Conservation (phyloP, 92 coral and sea anemone genomes). For the Plumapathes pennacea region DNA sequence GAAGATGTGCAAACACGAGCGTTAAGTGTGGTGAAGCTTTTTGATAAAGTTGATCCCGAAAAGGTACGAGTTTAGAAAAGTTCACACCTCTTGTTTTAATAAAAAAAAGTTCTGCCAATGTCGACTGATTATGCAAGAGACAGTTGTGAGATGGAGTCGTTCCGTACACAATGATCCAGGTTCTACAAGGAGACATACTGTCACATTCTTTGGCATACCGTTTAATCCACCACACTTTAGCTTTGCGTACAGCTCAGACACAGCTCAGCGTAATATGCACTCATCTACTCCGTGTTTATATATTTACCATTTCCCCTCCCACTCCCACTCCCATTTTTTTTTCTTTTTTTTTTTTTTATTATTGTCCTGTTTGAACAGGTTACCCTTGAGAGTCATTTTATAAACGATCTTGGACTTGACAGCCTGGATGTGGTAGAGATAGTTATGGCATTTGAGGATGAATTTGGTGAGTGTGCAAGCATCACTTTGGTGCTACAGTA, state of each 20-base stretch:
- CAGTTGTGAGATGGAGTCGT: no score
- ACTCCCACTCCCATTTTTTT: background rate
- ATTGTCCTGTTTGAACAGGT: conserved; percentile 47
- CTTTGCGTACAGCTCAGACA: no score
- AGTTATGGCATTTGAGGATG: conserved; percentile 98
- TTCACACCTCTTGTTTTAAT: background rate
- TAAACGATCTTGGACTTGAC: conserved; percentile 96
- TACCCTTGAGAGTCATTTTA: conserved; percentile 79
- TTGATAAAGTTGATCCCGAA: conserved; percentile 95
- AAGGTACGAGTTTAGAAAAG: conserved; percentile 41
- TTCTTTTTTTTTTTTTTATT: background rate
- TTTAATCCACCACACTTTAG: no score
- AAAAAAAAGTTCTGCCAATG: no score
- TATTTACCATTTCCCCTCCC: background rate
- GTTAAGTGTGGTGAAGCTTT: conserved; percentile 88
- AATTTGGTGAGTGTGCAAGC: conserved; percentile 91
- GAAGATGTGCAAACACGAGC: conserved; percentile 87
- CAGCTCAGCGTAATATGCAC: background rate
- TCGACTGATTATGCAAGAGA: no score
- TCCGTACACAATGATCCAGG: no score
- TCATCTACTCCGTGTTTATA: background rate
- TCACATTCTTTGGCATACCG: no score
- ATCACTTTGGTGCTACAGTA: no score
- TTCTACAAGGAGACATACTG: no score
- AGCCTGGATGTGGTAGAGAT: conserved; percentile 98